phyloP scores from a whole-genome alignment of 2,797 vertebrate species.

The Huso huso region DNA sequence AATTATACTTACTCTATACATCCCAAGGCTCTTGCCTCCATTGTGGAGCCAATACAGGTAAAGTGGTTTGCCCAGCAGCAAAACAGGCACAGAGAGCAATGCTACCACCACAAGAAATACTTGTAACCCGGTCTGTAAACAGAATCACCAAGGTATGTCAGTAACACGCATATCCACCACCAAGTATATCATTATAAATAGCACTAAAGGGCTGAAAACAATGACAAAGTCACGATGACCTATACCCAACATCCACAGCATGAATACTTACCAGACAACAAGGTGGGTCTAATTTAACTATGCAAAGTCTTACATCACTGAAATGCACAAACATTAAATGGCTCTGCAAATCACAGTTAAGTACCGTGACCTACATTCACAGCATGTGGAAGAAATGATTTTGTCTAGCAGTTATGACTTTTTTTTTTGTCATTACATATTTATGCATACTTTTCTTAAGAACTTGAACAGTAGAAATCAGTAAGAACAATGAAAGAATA shows the following conservation, averaged over 20 bases:
- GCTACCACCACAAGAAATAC: conserved; percentile 71
- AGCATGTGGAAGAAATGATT: too few species aligned
- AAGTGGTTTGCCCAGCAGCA: conserved; percentile 87
- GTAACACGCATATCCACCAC: background rate
- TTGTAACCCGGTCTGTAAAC: conserved; percentile 69
- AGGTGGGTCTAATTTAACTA: too few species aligned
- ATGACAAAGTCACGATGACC: background rate
- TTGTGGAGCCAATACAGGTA: conserved; percentile 85
- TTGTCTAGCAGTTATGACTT: too few species aligned
- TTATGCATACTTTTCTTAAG: background rate
- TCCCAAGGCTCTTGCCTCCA: conserved; percentile 70
- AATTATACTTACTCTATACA: conserved; percentile 66
- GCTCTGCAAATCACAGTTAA: background rate
- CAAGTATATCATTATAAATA: background rate
- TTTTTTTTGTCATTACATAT: background rate
- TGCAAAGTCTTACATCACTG: too few species aligned
- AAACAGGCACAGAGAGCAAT: conserved; percentile 73
- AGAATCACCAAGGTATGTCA: background rate
- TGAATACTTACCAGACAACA: too few species aligned
- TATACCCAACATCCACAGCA: too few species aligned
- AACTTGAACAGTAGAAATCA: too few species aligned
- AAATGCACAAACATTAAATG: too few species aligned
- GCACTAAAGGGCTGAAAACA: background rate
- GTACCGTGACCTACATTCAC: too few species aligned
- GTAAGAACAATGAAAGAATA: background rate